Conservation (phyloP, 2,888 invertebrate species). For the Cephus sareptanus region DNA sequence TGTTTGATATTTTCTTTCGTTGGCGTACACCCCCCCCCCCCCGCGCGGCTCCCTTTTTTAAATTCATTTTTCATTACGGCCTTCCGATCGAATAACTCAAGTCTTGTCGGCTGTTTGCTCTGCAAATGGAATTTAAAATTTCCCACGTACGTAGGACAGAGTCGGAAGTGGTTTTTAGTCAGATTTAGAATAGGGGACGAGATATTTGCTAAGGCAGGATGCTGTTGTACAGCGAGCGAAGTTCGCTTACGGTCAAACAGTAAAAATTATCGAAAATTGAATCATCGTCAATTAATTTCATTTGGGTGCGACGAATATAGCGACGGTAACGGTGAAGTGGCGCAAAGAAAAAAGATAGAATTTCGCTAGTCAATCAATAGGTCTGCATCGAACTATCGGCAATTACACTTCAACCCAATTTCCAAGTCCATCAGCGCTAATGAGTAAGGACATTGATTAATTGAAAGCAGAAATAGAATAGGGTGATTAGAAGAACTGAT, state of each 20-base stretch:
- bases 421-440: not conserved
- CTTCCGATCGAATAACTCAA: not conserved
- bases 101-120: not conserved
- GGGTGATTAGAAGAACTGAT: no score
- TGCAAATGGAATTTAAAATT: not conserved
- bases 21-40: no score
- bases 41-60: not conserved
- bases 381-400: not conserved
- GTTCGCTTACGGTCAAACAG: not conserved
- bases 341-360: not conserved
- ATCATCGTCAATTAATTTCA: not conserved
- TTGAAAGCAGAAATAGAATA: not conserved
- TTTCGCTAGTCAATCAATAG: not conserved
- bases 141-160: not conserved
- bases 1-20: not conserved
- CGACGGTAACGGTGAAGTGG: no score
- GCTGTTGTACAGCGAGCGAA: not conserved
- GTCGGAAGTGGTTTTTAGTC: not conserved
- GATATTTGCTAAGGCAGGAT: not conserved
- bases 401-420: not conserved
- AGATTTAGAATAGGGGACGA: not conserved
- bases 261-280: not conserved
- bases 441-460: not conserved
- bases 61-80: not conserved
- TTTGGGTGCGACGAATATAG: not conserved